Evolutionary conservation across 2,888 invertebrate species (phyloP).

Genomic region (Tineola bisselliella): DNA sequence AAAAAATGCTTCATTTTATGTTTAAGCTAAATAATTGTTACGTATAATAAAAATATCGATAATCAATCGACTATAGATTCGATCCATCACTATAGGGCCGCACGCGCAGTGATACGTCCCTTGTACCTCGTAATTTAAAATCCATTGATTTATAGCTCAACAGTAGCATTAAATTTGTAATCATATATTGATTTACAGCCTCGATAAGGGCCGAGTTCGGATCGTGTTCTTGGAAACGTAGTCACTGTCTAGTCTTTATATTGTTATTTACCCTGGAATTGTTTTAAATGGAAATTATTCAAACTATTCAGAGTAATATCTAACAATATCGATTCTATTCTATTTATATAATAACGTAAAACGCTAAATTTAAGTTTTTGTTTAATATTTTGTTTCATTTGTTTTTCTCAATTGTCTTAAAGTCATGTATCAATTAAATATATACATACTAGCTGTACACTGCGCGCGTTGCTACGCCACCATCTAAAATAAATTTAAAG

Average conservation of each 20-base stretch:
- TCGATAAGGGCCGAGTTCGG: conserved; percentile 56
- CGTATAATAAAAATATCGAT: conserved; percentile 15
- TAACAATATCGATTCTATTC: too few species aligned
- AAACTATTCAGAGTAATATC: background rate
- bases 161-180: conserved; percentile 69
- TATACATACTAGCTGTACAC: too few species aligned
- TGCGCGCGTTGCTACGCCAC: too few species aligned
- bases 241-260: conserved; percentile 7
- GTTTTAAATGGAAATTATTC: conserved; percentile 7
- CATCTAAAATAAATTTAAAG: too few species aligned
- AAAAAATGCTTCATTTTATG: too few species aligned
- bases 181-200: conserved; percentile 67
- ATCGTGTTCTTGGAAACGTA: conserved; percentile 45
- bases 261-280: background rate
- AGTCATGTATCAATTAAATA: too few species aligned
- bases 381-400: too few species aligned
- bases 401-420: too few species aligned
- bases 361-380: too few species aligned
- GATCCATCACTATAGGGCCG: conserved; percentile 62
- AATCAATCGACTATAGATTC: conserved; percentile 11
- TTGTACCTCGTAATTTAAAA: conserved; percentile 65
- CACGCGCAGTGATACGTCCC: conserved; percentile 58
- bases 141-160: conserved; percentile 62
- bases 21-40: background rate
- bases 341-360: too few species aligned